Percentiles rank a stretch among this genome's conserved stretches.
Evolutionary conservation across 2,797 vertebrate genomes (phyloP).

Genomic region (Chloroceryle amazona): DNA sequence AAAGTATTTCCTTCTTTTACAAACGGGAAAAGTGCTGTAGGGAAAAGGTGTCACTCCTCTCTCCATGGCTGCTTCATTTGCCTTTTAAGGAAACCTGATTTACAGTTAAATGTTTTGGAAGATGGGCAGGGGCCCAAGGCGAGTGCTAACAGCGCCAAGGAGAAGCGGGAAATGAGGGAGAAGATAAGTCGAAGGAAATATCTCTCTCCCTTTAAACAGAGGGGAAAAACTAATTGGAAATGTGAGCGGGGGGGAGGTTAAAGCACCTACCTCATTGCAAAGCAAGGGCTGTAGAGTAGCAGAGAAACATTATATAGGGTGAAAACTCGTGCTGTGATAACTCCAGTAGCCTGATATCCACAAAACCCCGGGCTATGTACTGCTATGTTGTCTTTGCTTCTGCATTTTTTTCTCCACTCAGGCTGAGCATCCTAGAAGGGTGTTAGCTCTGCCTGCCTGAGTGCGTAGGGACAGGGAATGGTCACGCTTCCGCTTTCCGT

Average conservation of each 20-base stretch:
- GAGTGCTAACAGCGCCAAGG: not conserved
- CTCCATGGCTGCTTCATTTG: not conserved
- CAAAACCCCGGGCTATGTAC: not conserved
- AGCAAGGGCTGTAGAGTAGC: not conserved
- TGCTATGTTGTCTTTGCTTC: not conserved
- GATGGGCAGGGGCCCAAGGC: conserved; percentile 30
- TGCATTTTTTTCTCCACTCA: not conserved
- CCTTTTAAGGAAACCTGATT: conserved; percentile 27
- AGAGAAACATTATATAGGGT: not conserved
- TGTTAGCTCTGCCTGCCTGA: not conserved
- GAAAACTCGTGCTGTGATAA: not conserved
- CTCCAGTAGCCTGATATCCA: not conserved
- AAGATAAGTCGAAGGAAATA: conserved; percentile 17
- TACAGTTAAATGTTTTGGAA: conserved; percentile 31
- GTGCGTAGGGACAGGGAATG: not conserved
- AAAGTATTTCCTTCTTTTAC: not conserved
- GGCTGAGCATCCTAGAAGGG: not conserved
- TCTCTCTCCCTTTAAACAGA: not conserved
- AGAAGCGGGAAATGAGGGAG: conserved; percentile 32
- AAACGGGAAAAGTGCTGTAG: not conserved
- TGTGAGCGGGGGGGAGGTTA: not conserved
- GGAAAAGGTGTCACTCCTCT: not conserved
- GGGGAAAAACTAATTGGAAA: conserved; percentile 29
- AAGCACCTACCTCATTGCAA: not conserved
- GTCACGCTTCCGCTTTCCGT: not conserved